Conservation (phyloP, 2,888 invertebrate species). For the Endomychus coccineus region DNA sequence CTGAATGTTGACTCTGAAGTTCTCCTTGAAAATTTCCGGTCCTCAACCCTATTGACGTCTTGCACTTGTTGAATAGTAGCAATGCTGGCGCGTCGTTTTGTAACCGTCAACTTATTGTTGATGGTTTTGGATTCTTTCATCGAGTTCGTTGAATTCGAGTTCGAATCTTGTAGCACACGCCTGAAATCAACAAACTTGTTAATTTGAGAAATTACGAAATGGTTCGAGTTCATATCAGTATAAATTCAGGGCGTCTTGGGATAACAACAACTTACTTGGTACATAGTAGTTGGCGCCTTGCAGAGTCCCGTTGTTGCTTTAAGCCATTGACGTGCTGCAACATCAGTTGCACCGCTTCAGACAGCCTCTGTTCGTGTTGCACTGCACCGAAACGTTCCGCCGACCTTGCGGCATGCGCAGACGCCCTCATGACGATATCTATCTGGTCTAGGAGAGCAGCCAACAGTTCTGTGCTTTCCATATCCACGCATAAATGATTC, state of each 20-base stretch:
- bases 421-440: conserved; percentile 37
- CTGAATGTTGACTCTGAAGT: conserved; percentile 36
- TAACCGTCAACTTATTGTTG: too few relatives aligned
- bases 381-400: conserved; percentile 49
- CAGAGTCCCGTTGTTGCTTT: conserved; percentile 49
- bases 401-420: conserved; percentile 35
- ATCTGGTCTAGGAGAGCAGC: conserved; percentile 47
- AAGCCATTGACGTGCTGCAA: conserved; percentile 52
- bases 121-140: not conserved
- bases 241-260: too few relatives aligned
- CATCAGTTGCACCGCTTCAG: conserved; percentile 51
- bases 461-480: conserved; percentile 47
- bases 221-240: too few relatives aligned
- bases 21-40: conserved; percentile 33
- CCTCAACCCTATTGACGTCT: conserved; percentile 15
- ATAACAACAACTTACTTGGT: conserved; percentile 42
- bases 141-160: conserved; percentile 23
- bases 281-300: conserved; percentile 50
- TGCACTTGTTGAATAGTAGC: conserved; percentile 46
- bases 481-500: conserved; percentile 45
- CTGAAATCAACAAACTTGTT: conserved; percentile 23
- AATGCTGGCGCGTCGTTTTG: conserved; percentile 49
- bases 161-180: conserved; percentile 36
- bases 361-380: conserved; percentile 51
- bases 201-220: too few relatives aligned